Percentiles rank a stretch among this genome's conserved stretches.
Evolutionary conservation across 2,888 invertebrate species (phyloP).

Genomic region (Nycteola revayana): DNA sequence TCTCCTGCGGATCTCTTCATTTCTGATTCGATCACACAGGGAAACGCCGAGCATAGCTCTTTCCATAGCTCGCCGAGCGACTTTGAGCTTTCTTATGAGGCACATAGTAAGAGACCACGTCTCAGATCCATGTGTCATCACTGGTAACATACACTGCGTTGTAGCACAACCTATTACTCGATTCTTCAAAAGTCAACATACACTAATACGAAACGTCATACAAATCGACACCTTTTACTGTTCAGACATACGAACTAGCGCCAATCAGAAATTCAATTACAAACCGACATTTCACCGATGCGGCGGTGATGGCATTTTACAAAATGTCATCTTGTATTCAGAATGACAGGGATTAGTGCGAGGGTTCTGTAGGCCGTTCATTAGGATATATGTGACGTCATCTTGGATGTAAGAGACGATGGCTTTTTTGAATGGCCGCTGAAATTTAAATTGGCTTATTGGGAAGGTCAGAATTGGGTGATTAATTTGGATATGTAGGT

Average conservation of each 20-base stretch:
- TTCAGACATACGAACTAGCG: conserved; percentile 41
- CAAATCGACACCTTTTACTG: conserved; percentile 61
- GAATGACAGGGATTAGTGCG: conserved; percentile 9
- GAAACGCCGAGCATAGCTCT: too few relatives aligned
- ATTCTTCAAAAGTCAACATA: background rate
- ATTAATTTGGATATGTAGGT: too few relatives aligned
- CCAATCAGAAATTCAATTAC: conserved; percentile 73
- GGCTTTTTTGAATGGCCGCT: conserved; percentile 1
- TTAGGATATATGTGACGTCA: conserved; percentile 12
- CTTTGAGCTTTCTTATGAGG: too few relatives aligned
- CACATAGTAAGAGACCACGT: too few relatives aligned
- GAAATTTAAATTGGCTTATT: background rate
- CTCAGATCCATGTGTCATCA: too few relatives aligned
- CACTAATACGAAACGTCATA: background rate
- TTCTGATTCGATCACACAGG: too few relatives aligned
- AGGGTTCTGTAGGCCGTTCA: conserved; percentile 8
- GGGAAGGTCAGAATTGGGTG: background rate
- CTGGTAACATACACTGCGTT: too few relatives aligned
- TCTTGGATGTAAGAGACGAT: conserved; percentile 15
- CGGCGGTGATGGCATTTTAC: conserved; percentile 50
- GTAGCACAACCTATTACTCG: too few relatives aligned
- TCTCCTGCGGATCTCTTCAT: too few relatives aligned
- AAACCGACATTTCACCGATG: conserved; percentile 48
- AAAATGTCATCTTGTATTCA: conserved; percentile 51
- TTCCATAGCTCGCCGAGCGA: too few relatives aligned